A percentile compares a stretch with the other conserved stretches of the same genome.
phyloP scores from a whole-genome alignment of 2,797 vertebrate species.

The Lepus townsendii region DNA sequence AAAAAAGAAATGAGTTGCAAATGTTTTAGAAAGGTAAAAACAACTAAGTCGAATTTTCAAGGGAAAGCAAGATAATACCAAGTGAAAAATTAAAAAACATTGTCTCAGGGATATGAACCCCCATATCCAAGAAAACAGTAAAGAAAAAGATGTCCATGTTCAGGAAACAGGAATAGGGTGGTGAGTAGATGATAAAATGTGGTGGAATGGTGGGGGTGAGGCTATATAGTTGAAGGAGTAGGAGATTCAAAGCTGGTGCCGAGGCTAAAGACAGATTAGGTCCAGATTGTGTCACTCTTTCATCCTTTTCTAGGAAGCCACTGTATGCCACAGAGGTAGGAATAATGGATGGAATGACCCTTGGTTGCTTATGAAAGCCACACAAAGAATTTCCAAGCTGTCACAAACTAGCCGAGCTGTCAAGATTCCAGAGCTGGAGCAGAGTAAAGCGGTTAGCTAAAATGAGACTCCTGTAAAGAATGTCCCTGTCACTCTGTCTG shows the following conservation, averaged over 20 bases:
- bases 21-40: neutral
- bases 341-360: conserved; percentile 77
- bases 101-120: neutral
- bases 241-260: neutral
- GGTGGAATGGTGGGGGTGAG: neutral
- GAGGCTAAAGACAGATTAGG: neutral
- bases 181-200: neutral
- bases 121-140: neutral
- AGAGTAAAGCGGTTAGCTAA: conserved; percentile 87
- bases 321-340: conserved; percentile 54
- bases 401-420: conserved; percentile 87
- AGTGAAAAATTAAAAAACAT: neutral
- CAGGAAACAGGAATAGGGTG: neutral
- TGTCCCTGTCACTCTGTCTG: conserved; percentile 89
- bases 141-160: neutral
- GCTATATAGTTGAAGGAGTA: neutral
- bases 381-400: conserved; percentile 85
- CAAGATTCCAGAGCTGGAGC: conserved; percentile 83
- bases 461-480: conserved; percentile 90
- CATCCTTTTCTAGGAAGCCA: neutral
- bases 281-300: neutral
- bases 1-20: neutral
- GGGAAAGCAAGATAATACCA: neutral
- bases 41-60: neutral
- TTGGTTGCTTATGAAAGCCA: conserved; percentile 82